These are phyloP conservation scores for Amphilophus citrinellus DNA, from an alignment of 2,113 vertebrate species.

Conservation along the genomic window DNA sequence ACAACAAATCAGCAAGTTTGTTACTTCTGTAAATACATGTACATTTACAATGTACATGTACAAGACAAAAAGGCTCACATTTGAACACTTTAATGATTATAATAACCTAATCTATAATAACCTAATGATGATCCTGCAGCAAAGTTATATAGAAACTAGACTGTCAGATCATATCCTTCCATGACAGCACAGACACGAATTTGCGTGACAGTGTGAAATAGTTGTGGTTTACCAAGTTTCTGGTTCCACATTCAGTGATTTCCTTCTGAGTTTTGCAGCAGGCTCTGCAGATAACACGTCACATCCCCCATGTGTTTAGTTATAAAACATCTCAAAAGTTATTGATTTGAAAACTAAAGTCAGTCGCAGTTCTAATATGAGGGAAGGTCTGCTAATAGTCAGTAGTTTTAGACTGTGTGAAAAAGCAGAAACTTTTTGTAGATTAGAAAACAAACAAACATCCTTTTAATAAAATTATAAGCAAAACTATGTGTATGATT, in stretches of 20 bases:
- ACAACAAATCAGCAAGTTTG: not conserved
- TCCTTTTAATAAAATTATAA: not conserved
- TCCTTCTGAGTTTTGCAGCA: not conserved
- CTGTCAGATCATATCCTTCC: not conserved
- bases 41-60: not conserved
- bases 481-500: not conserved
- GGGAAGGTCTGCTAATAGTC: not conserved
- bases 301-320: not conserved
- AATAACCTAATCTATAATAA: not conserved
- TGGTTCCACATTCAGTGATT: slow-evolving; percentile 27
- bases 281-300: not conserved
- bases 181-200: not conserved
- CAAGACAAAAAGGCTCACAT: not conserved
- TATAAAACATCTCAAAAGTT: not conserved
- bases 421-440: not conserved
- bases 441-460: not conserved
- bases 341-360: not conserved
- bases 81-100: not conserved
- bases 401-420: not conserved
- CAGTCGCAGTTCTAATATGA: not conserved
- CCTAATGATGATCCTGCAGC: not conserved
- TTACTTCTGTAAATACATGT: not conserved
- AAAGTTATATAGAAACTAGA: not conserved
- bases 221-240: slow-evolving; percentile 2
- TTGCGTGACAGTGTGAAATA: not conserved